phyloP scores from a whole-genome alignment of 2,888 invertebrate species.

The Zhuqinia jingwanae region DNA sequence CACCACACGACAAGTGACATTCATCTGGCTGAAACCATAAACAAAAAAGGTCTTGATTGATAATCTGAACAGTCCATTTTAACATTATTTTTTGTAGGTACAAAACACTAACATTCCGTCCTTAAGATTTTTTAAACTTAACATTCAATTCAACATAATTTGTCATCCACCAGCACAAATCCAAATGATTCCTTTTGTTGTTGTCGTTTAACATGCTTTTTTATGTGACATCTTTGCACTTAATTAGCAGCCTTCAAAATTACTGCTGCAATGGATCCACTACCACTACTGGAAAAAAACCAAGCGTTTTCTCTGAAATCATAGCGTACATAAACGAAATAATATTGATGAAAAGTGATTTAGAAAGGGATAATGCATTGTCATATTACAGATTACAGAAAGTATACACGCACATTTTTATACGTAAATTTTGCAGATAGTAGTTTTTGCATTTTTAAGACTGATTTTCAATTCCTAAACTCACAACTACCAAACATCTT shows the following conservation, averaged over 20 bases:
- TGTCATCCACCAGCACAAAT: background rate
- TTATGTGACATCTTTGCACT: background rate
- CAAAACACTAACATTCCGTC: background rate
- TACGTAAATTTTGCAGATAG: no score
- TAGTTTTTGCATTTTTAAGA: no score
- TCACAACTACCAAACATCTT: no score
- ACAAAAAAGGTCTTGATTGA: constrained; percentile 44
- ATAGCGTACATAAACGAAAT: background rate
- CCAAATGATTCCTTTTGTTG: background rate
- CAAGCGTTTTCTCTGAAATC: background rate
- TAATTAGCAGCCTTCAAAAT: constrained; percentile 55
- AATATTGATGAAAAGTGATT: no score
- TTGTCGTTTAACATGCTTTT: background rate
- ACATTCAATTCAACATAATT: background rate
- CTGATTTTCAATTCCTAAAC: no score
- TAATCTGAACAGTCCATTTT: background rate
- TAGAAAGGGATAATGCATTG: constrained; percentile 10
- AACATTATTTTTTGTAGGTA: background rate
- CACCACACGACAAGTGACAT: constrained; percentile 56
- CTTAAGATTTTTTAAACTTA: background rate
- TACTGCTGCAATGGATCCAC: constrained; percentile 43
- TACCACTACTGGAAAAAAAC: background rate
- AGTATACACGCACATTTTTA: no score
- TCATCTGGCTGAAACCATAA: background rate
- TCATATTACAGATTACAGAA: no score